phyloP scores from a whole-genome alignment of 2,888 invertebrate species.

The Amphipyra tragopoginis region DNA sequence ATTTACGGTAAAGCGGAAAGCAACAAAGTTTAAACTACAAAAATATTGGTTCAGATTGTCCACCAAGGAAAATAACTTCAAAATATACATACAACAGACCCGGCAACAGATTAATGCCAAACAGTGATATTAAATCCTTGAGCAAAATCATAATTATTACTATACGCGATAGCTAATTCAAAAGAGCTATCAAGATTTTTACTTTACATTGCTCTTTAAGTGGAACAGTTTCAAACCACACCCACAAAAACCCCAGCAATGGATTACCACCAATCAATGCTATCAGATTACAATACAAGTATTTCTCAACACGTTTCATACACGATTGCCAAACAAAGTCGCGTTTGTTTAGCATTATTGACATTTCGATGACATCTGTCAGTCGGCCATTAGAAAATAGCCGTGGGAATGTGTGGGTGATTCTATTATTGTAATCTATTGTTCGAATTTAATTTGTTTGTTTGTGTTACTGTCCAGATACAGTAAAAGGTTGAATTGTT shows the following conservation, averaged over 20 bases:
- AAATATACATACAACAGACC: too few species aligned
- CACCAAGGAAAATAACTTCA: too few species aligned
- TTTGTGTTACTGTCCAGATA: slow-evolving; percentile 24
- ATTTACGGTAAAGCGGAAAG: too few species aligned
- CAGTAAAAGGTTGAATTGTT: slow-evolving; percentile 7
- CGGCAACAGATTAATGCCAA: too few species aligned
- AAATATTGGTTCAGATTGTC: too few species aligned
- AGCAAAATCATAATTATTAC: too few species aligned
- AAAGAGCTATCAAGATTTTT: too few species aligned
- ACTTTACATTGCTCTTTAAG: slow-evolving; percentile 3
- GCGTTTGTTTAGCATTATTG: slow-evolving; percentile 59
- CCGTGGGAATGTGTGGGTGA: slow-evolving; percentile 56
- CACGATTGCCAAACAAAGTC: slow-evolving; percentile 50
- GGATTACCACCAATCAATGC: slow-evolving; percentile 17
- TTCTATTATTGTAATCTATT: slow-evolving; percentile 47
- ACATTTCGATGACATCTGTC: slow-evolving; percentile 63
- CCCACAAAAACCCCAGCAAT: slow-evolving; percentile 2
- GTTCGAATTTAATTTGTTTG: slow-evolving; percentile 41
- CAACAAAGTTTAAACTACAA: too few species aligned
- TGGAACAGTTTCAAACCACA: too few species aligned
- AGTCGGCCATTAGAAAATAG: slow-evolving; percentile 39
- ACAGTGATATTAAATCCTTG: too few species aligned
- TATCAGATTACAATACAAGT: slow-evolving; percentile 33
- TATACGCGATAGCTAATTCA: too few species aligned
- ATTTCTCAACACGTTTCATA: slow-evolving; percentile 52